Conservation (phyloP, 2,888 invertebrate species). For the Drepana falcataria region DNA sequence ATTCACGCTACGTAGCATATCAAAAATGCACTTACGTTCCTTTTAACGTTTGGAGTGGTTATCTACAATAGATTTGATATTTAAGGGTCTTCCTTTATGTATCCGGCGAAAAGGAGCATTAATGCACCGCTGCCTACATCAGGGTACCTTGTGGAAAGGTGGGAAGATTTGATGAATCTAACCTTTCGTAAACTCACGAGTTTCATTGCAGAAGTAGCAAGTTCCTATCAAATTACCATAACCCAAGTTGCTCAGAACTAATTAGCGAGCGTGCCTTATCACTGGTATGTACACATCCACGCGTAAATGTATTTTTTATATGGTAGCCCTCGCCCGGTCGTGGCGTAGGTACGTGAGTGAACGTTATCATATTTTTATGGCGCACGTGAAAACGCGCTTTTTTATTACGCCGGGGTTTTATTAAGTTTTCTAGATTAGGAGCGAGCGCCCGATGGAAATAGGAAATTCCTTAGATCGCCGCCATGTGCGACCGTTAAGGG, state of each 20-base stretch:
- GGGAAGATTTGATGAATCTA: too few species aligned
- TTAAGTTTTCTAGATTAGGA: constrained; percentile 72
- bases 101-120: too few species aligned
- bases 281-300: neutral
- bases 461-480: constrained; percentile 41
- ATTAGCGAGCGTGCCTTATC: neutral
- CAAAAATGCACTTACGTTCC: too few species aligned
- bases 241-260: neutral
- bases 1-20: too few species aligned
- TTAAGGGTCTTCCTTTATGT: too few species aligned
- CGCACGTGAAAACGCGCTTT: constrained; percentile 69
- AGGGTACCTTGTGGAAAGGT: too few species aligned
- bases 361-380: constrained; percentile 77
- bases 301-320: neutral
- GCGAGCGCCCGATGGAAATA: constrained; percentile 31
- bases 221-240: neutral
- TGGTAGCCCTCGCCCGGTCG: constrained; percentile 3
- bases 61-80: too few species aligned
- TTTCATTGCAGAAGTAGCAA: too few species aligned
- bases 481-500: constrained; percentile 18
- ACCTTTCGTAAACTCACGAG: too few species aligned
- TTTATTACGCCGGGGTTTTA: constrained; percentile 70
- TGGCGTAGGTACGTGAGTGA: constrained; percentile 44
- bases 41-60: too few species aligned
- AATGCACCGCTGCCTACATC: too few species aligned